Percentiles rank a stretch among this genome's conserved stretches.
Conservation (phyloP, 1,140 invertebrate genomes). For the Bombus huntii region DNA sequence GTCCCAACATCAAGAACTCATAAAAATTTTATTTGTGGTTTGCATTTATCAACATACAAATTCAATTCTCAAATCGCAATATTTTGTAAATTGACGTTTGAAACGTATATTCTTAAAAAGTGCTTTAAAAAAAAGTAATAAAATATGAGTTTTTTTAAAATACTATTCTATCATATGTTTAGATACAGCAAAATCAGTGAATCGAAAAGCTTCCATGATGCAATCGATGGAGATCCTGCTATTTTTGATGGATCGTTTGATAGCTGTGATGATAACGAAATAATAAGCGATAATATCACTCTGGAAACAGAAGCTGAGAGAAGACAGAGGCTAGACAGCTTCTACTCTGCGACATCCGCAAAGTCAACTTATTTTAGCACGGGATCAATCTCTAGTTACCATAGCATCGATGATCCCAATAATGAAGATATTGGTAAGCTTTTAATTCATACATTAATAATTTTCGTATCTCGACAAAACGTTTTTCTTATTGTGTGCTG, state of each 20-base stretch:
- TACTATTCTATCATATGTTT: not conserved
- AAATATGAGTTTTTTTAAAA: too few relatives aligned
- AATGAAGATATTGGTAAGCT: constrained; percentile 62
- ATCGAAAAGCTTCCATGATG: constrained; percentile 77
- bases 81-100: too few relatives aligned
- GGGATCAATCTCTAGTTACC: constrained; percentile 86
- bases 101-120: not conserved
- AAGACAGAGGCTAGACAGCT: constrained; percentile 88
- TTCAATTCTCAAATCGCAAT: not conserved
- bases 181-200: constrained; percentile 67
- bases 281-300: constrained; percentile 75
- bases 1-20: rapidly evolving
- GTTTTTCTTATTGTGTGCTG: not conserved
- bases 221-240: constrained; percentile 68
- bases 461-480: not conserved
- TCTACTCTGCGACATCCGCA: constrained; percentile 89
- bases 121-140: too few relatives aligned
- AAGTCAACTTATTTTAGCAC: constrained; percentile 90
- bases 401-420: constrained; percentile 77
- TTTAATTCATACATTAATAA: not conserved
- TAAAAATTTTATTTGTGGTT: not conserved
- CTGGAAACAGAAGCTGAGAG: constrained; percentile 77
- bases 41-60: not conserved
- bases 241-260: constrained; percentile 52
- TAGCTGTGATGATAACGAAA: constrained; percentile 64